phyloP scores from a whole-genome alignment of 2,888 invertebrate species.

The Acleris sparsana region DNA sequence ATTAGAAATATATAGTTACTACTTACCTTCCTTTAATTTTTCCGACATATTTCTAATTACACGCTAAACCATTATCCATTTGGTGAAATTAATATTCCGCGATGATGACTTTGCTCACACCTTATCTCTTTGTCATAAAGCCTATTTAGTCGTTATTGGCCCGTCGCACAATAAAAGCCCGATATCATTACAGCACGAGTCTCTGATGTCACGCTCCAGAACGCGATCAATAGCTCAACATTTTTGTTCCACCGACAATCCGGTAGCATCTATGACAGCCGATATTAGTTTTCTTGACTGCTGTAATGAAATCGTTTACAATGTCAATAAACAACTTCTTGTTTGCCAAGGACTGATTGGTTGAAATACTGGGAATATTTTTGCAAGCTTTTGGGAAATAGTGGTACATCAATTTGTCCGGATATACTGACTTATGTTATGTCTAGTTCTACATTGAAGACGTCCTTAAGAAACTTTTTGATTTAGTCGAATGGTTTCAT shows the following conservation, averaged over 20 bases:
- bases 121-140: constrained; percentile 23
- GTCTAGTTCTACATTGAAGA: too few species aligned
- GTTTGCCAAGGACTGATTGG: constrained; percentile 36
- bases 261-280: constrained; percentile 35
- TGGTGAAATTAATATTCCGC: constrained; percentile 26
- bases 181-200: constrained; percentile 49
- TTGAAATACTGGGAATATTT: constrained; percentile 30
- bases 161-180: constrained; percentile 43
- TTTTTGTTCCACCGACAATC: constrained; percentile 53
- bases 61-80: constrained; percentile 17
- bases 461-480: too few species aligned
- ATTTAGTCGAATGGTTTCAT: too few species aligned
- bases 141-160: constrained; percentile 5
- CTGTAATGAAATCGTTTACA: constrained; percentile 39
- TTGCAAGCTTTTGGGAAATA: constrained; percentile 25
- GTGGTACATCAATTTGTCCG: constrained; percentile 16
- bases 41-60: constrained; percentile 13
- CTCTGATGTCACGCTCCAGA: constrained; percentile 51
- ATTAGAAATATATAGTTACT: too few species aligned
- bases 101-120: constrained; percentile 20
- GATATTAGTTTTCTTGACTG: constrained; percentile 36
- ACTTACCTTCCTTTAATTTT: background rate
- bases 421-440: too few species aligned
- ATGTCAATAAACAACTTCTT: constrained; percentile 33
- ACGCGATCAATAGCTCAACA: constrained; percentile 52